These are phyloP conservation scores for Cyprinodon variegatus DNA, from an alignment of 2,113 vertebrate species.

Conservation along the genomic window DNA sequence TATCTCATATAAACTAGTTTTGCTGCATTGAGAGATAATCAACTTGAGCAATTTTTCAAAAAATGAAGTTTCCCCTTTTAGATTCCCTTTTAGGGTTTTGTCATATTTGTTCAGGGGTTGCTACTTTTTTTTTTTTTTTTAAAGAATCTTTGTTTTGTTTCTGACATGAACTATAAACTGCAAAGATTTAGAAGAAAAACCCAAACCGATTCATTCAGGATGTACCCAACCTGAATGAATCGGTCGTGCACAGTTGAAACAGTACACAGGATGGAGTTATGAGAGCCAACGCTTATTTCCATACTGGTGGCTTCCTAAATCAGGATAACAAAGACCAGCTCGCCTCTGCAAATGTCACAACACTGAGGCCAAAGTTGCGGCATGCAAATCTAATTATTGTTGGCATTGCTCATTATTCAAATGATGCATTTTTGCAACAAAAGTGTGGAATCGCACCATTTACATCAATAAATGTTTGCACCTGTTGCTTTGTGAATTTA, in stretches of 20 bases:
- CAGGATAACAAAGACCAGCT: slow-evolving; percentile 2
- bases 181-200: neutral
- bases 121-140: neutral
- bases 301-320: neutral
- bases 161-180: neutral
- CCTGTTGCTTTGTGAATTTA: neutral
- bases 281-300: slow-evolving; percentile 9
- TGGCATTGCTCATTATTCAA: slow-evolving; percentile 21
- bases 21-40: no score
- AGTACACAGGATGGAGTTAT: neutral
- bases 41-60: no score
- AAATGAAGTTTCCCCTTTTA: no score
- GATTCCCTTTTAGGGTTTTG: no score
- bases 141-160: neutral
- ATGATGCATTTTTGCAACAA: slow-evolving; percentile 9
- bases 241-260: neutral
- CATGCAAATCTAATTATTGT: slow-evolving; percentile 30
- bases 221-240: no score
- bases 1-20: no score
- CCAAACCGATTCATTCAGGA: neutral
- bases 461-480: neutral
- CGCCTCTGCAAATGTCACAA: neutral
- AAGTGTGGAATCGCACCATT: neutral
- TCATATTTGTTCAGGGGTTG: neutral
- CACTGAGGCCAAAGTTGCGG: slow-evolving; percentile 18